A percentile compares a stretch with the other conserved stretches of the same genome.
These are phyloP conservation scores for Clavelina lepadiformis DNA, from an alignment of 23 tunicate genomes.

Conservation along the genomic window DNA sequence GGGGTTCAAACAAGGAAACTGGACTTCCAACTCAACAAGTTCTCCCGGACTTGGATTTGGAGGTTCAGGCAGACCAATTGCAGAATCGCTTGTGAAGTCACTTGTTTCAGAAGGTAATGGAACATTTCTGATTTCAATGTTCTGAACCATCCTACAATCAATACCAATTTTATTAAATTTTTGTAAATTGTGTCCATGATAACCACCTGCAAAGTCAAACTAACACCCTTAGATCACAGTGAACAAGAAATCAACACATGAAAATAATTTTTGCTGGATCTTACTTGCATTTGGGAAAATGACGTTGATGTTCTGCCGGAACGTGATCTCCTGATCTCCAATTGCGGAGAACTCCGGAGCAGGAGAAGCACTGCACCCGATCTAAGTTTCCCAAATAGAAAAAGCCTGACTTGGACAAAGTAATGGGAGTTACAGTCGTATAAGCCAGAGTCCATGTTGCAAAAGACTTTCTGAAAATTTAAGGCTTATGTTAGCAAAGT, in stretches of 20 bases:
- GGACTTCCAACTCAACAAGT: not conserved
- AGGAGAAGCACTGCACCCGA: conserved; percentile 31
- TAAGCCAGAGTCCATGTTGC: conserved; percentile 15
- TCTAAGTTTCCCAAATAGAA: conserved; percentile 25
- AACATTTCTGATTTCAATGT: conserved; percentile 2
- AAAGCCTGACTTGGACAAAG: conserved; percentile 16
- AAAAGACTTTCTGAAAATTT: conserved; percentile 23
- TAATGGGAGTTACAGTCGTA: not conserved
- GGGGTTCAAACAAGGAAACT: conserved; percentile 19
- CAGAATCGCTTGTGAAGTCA: not conserved
- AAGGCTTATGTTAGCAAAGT: too few relatives aligned
- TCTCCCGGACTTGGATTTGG: conserved; percentile 15
- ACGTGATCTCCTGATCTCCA: conserved; percentile 13
- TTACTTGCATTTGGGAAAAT: conserved; percentile 24
- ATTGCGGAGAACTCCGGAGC: conserved; percentile 27
- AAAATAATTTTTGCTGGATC: not conserved
- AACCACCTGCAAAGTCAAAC: not conserved
- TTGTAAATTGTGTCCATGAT: not conserved
- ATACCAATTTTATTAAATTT: not conserved
- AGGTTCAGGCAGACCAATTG: conserved; percentile 3
- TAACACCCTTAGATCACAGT: not conserved
- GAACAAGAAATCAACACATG: not conserved
- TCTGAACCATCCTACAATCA: conserved; percentile 7
- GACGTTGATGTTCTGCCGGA: not conserved
- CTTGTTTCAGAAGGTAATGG: not conserved